Conservation (phyloP, 2,797 vertebrate species). For the Brachyrhaphis roseni region DNA sequence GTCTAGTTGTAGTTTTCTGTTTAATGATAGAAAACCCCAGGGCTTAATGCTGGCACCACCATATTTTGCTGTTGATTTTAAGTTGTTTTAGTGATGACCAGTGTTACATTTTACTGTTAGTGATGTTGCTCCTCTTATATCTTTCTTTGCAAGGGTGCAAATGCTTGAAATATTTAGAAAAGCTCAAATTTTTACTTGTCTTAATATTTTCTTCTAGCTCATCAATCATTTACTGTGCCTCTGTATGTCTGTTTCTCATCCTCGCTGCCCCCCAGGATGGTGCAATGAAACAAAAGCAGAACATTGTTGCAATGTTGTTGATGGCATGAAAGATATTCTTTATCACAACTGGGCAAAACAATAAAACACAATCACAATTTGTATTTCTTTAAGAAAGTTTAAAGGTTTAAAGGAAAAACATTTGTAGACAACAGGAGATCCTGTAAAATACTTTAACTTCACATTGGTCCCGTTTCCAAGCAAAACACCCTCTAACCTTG, state of each 20-base stretch:
- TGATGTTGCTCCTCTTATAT: conserved; percentile 66
- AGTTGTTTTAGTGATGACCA: neutral
- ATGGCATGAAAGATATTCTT: conserved; percentile 73
- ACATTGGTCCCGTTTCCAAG: conserved; percentile 42
- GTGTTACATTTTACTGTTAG: conserved; percentile 45
- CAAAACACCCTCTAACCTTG: conserved; percentile 54
- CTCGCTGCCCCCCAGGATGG: conserved; percentile 66
- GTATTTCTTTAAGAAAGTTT: conserved; percentile 47
- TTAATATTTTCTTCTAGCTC: conserved; percentile 64
- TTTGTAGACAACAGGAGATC: conserved; percentile 37
- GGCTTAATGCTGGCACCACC: neutral
- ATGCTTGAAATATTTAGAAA: conserved; percentile 76
- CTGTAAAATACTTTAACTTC: conserved; percentile 51
- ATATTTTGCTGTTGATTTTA: neutral
- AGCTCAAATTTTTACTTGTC: conserved; percentile 61
- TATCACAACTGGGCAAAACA: conserved; percentile 65
- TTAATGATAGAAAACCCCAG: neutral
- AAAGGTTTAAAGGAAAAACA: conserved; percentile 57
- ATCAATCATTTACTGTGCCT: conserved; percentile 64
- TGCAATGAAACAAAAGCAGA: conserved; percentile 66
- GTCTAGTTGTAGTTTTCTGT: neutral
- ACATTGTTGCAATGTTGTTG: conserved; percentile 64
- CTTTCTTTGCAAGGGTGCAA: conserved; percentile 62
- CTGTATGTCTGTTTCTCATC: conserved; percentile 59
- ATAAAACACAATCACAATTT: conserved; percentile 42